A percentile compares a stretch with the other conserved stretches of the same genome.
phyloP scores from a whole-genome alignment of 1,140 invertebrate genomes.

The Megalopta genalis region DNA sequence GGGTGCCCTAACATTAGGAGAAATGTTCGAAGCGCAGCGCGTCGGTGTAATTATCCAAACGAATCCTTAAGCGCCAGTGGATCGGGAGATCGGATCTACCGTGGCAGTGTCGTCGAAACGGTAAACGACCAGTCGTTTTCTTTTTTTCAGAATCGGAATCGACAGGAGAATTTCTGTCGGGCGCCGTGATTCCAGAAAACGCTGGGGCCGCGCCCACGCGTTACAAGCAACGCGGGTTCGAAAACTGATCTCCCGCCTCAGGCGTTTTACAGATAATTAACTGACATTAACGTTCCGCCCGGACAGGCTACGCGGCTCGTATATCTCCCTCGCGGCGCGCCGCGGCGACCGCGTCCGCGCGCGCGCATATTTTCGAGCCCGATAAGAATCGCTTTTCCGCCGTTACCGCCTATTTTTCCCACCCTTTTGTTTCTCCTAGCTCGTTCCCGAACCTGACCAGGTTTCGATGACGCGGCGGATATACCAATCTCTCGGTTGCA shows the following conservation, averaged over 20 bases:
- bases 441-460: conserved; percentile 2
- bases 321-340: conserved; percentile 54
- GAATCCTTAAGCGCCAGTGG: no score
- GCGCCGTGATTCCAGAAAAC: conserved; percentile 41
- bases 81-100: not conserved
- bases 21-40: no score
- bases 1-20: no score
- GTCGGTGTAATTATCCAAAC: no score
- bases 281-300: conserved; percentile 70
- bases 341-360: not conserved
- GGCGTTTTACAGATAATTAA: conserved; percentile 73
- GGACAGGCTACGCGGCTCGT: conserved; percentile 62
- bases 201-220: conserved; percentile 51
- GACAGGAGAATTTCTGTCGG: conserved; percentile 24
- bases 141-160: conserved; percentile 20
- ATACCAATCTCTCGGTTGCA: conserved; percentile 36
- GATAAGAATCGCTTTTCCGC: conserved; percentile 64
- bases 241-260: conserved; percentile 57
- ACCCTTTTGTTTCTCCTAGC: not conserved
- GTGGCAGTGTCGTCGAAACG: no score
- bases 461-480: conserved; percentile 34
- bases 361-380: conserved; percentile 61
- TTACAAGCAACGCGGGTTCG: conserved; percentile 41
- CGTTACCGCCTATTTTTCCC: not conserved
- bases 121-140: conserved; percentile 28